phyloP scores from a whole-genome alignment of 2,797 vertebrate species.

The Arctocebus calabarensis region DNA sequence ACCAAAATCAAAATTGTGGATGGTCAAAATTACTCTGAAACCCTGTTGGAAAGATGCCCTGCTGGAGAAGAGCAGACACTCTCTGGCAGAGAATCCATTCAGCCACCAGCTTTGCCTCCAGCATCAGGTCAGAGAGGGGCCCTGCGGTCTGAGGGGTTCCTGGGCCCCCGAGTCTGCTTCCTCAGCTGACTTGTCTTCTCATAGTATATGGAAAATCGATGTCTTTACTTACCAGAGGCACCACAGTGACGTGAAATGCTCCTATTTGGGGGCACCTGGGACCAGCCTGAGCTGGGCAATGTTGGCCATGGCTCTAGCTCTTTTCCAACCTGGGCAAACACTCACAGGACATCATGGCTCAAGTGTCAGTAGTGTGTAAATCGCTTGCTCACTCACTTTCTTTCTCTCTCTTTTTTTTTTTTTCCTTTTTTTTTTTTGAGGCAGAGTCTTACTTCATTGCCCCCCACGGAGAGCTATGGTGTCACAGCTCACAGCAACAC shows the following conservation, averaged over 20 bases:
- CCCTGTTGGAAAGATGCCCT: neutral
- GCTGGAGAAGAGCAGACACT: neutral
- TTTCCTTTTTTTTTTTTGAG: too few species aligned
- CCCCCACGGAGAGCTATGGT: too few species aligned
- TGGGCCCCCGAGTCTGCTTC: too few species aligned
- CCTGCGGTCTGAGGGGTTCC: too few species aligned
- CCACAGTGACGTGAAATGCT: neutral
- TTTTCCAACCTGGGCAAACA: neutral
- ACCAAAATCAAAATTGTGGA: neutral
- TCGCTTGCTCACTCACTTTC: neutral
- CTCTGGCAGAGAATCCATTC: too few species aligned
- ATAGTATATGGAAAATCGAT: neutral
- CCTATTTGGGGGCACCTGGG: neutral
- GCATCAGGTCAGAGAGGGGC: neutral
- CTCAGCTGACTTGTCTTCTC: neutral
- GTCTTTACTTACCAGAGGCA: neutral
- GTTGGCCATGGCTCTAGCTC: too few species aligned
- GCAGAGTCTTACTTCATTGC: too few species aligned
- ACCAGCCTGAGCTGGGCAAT: neutral
- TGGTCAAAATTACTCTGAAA: neutral
- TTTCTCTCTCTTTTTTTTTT: neutral
- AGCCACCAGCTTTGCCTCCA: too few species aligned
- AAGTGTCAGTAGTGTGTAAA: neutral
- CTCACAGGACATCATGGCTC: neutral
- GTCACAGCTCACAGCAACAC: too few species aligned